A percentile compares a stretch with the other conserved stretches of the same genome.
Conservation (phyloP, 2,888 invertebrate genomes). For the Operophtera brumata region DNA sequence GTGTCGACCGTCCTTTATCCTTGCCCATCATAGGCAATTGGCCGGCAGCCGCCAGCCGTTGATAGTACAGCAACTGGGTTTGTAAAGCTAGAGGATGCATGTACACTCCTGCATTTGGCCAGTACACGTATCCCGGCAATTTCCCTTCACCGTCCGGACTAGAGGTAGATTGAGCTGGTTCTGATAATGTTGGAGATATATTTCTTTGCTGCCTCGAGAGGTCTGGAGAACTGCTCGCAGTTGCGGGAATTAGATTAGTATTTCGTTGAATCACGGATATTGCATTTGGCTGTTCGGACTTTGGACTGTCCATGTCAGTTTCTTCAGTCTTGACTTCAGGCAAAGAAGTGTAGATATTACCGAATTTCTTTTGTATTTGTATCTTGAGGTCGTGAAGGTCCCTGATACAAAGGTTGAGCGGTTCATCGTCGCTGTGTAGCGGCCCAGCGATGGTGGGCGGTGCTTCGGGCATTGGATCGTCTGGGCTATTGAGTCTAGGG, state of each 20-base stretch:
- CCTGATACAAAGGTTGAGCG: constrained; percentile 90
- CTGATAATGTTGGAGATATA: constrained; percentile 64
- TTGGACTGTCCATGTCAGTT: constrained; percentile 74
- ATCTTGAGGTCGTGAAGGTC: constrained; percentile 86
- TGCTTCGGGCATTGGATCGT: constrained; percentile 63
- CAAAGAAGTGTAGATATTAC: constrained; percentile 81
- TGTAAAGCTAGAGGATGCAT: constrained; percentile 88
- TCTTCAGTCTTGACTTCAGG: constrained; percentile 82
- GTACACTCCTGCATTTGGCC: constrained; percentile 86
- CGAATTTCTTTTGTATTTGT: constrained; percentile 82
- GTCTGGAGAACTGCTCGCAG: constrained; percentile 72
- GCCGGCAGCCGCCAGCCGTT: constrained; percentile 83
- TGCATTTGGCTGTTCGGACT: constrained; percentile 66
- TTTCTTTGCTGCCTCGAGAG: constrained; percentile 54
- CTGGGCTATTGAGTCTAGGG: constrained; percentile 58
- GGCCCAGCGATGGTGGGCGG: constrained; percentile 58
- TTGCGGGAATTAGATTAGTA: constrained; percentile 57
- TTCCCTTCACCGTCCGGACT: constrained; percentile 59
- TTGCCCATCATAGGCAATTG: constrained; percentile 67
- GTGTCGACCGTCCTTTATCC: constrained; percentile 51
- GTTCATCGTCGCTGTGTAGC: constrained; percentile 82
- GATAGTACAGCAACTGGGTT: constrained; percentile 87
- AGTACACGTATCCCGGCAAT: constrained; percentile 82
- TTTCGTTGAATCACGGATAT: constrained; percentile 74
- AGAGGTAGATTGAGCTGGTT: constrained; percentile 63